Evolutionary conservation across 2,888 invertebrate species (phyloP), one percentile per base, ranked within the genome.

Genomic region (Xanthostigma xanthostigma): DNA sequence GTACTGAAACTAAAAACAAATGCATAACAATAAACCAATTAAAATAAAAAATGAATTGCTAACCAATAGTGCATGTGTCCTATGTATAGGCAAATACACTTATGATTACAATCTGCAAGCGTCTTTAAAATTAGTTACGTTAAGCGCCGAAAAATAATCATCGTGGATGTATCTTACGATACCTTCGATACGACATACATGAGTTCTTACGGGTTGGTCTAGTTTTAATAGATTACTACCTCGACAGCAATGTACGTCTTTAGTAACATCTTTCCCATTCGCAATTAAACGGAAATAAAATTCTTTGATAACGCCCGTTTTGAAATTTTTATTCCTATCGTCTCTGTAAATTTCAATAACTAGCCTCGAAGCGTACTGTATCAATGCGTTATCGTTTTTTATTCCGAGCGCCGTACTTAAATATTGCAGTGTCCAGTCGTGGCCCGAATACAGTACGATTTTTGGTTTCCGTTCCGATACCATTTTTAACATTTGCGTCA

Each of bases 341-440:
- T 81, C 81, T 55, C 81, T 79, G 59, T 91, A 92, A 1, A 94
- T 80, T 66, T 96, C 95, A 55, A 95, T 82, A 3, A 90, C 78
- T 56, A 95, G 72, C 47, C 95, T 72, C 0, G 93, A 82, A 0
- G 91, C 93, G 63, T 92, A 96, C 17, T 84, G 81, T 42, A 93
- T 82, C 53, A 84, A 75, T 11, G 81, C 76, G 43, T 76, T 74
- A 50, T 76, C 74, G 49, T 71, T 73, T 14, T 67, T 70, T 3
- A 90, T 65, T 0, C 93, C 92, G 44, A 95, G 63, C 0, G 91
- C 87, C 2, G 84, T 72, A 2, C 87, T 78, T 37, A 95, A 66
- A 53, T 90, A 87, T 58, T 90, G 86, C 37, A 95, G 61, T 0
- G 94, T 94, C 59, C 87, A 84, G 64, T 95, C 95, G 59, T 95